phyloP scores from a whole-genome alignment of 92 coral and sea anemone genomes.

The Zoanthus sansibaricus region DNA sequence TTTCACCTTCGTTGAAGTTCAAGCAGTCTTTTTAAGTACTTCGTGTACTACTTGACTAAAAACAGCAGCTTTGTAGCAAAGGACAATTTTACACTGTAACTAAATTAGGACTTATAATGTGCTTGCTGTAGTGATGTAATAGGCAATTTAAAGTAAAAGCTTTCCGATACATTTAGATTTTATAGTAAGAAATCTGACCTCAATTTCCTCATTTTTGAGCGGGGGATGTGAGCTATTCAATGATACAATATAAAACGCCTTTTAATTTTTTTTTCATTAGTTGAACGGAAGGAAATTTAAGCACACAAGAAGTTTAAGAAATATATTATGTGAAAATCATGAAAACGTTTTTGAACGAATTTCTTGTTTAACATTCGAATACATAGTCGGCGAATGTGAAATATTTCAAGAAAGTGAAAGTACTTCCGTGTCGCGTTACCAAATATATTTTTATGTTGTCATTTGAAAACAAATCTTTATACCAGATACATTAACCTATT shows the following conservation, averaged over 20 bases:
- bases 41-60: background rate
- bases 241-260: background rate
- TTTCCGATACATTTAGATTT: conserved; percentile 4
- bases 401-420: background rate
- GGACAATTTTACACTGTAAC: conserved; percentile 26
- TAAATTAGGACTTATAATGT: conserved; percentile 14
- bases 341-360: background rate
- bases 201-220: conserved; percentile 8
- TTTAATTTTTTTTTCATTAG: background rate
- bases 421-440: background rate
- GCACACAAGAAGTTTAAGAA: background rate
- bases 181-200: conserved; percentile 28
- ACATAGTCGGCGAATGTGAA: background rate
- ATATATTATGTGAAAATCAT: background rate
- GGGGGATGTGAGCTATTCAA: background rate
- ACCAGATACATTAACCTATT: background rate
- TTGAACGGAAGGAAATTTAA: conserved; percentile 2
- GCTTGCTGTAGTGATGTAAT: conserved; percentile 3
- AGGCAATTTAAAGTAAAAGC: conserved; percentile 25
- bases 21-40: background rate
- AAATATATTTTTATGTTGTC: background rate
- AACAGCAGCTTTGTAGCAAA: background rate
- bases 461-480: background rate
- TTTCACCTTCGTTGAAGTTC: conserved; percentile 31
- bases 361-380: background rate